A percentile compares a stretch with the other conserved stretches of the same genome.
These are phyloP conservation scores for Ameiurus melas DNA, from an alignment of 2,113 vertebrate species.

Conservation along the genomic window DNA sequence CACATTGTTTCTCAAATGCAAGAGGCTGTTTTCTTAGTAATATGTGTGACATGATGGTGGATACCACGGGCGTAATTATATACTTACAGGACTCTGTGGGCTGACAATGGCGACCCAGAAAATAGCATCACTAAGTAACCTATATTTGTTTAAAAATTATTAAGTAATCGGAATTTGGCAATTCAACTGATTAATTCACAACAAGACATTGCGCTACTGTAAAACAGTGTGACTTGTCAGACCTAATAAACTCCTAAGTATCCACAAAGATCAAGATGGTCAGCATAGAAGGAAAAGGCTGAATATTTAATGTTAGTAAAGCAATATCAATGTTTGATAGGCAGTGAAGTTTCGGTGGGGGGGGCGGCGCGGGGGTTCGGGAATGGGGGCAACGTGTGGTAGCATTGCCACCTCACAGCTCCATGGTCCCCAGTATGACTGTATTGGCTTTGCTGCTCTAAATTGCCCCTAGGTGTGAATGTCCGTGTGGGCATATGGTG, in stretches of 20 bases:
- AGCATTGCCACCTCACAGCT: not conserved
- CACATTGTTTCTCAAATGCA: conserved; percentile 18
- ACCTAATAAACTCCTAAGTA: not conserved
- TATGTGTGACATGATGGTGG: not conserved
- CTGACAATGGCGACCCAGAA: not conserved
- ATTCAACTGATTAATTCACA: not conserved
- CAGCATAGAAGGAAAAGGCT: not conserved
- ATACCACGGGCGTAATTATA: not conserved
- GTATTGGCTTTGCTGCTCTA: not conserved
- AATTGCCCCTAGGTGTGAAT: not conserved
- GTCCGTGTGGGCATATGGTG: not conserved
- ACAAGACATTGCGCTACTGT: not conserved
- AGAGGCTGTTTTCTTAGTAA: not conserved
- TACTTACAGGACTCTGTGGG: not conserved
- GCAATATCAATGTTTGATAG: not conserved
- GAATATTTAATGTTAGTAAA: not conserved
- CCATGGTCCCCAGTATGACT: not conserved
- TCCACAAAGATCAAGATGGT: not conserved
- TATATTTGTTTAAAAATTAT: not conserved
- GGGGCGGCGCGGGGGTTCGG: too few species aligned
- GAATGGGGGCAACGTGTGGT: not conserved
- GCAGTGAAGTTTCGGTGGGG: not conserved
- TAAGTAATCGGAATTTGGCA: not conserved
- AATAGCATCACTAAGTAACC: too few species aligned
- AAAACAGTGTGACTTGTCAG: not conserved